Percentiles rank a stretch among this genome's conserved stretches.
phyloP scores from a whole-genome alignment of 2,888 invertebrate genomes.

The Epirrhoe tristata region DNA sequence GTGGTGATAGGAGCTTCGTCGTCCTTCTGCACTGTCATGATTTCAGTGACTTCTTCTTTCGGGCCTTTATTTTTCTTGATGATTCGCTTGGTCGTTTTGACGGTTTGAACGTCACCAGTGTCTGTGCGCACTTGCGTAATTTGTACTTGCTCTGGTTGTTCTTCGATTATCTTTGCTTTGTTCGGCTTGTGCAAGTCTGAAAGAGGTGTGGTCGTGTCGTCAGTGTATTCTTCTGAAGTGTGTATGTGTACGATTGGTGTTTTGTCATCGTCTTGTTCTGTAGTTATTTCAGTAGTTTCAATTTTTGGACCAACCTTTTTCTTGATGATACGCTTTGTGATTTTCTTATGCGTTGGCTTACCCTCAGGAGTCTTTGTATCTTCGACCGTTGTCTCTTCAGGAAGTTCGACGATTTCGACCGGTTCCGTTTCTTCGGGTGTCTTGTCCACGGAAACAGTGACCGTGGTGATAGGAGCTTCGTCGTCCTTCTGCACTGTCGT shows the following conservation, averaged over 20 bases:
- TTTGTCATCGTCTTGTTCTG: constrained; percentile 44
- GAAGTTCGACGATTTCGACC: too few relatives aligned
- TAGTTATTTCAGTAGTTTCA: constrained; percentile 47
- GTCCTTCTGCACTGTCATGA: too few relatives aligned
- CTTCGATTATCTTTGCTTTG: constrained; percentile 56
- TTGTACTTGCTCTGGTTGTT: constrained; percentile 44
- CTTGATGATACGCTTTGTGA: too few relatives aligned
- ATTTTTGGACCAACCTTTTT: constrained; percentile 52
- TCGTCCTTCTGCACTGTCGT: too few relatives aligned
- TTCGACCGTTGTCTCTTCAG: too few relatives aligned
- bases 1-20: too few relatives aligned
- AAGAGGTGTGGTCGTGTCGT: constrained; percentile 44
- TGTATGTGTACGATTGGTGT: constrained; percentile 40
- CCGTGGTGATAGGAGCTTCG: too few relatives aligned
- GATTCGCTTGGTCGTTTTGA: constrained; percentile 48
- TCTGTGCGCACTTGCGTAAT: constrained; percentile 47
- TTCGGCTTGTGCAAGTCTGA: constrained; percentile 48
- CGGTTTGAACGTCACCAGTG: constrained; percentile 58
- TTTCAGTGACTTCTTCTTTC: constrained; percentile 52
- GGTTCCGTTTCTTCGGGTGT: too few relatives aligned
- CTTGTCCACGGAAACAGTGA: too few relatives aligned
- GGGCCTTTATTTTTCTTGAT: constrained; percentile 62
- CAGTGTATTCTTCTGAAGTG: constrained; percentile 47
- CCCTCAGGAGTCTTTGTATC: too few relatives aligned
- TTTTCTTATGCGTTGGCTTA: too few relatives aligned